phyloP scores from a whole-genome alignment of 1,140 invertebrate genomes.

The Drosophila erecta region DNA sequence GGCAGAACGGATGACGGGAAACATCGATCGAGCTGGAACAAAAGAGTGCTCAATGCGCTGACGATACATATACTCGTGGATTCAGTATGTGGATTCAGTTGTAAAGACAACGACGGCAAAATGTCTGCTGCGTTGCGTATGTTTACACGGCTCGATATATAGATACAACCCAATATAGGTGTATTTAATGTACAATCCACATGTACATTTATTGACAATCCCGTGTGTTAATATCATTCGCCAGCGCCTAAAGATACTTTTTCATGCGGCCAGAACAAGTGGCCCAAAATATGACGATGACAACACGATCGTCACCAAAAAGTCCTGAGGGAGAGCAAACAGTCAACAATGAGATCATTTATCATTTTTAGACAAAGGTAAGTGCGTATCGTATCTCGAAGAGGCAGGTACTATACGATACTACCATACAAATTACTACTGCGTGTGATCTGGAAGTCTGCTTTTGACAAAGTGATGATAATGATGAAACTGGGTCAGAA shows the following conservation, averaged over 20 bases:
- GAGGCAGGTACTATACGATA: constrained; percentile 27
- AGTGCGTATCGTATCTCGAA: constrained; percentile 28
- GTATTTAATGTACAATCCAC: constrained; percentile 72
- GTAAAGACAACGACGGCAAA: constrained; percentile 66
- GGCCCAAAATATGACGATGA: constrained; percentile 25
- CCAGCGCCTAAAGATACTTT: constrained; percentile 43
- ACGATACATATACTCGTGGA: constrained; percentile 11
- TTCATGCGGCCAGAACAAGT: constrained; percentile 43
- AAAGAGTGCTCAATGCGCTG: constrained; percentile 57
- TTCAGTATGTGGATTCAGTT: constrained; percentile 70
- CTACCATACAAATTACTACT: not conserved
- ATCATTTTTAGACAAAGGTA: constrained; percentile 33
- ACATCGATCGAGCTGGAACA: constrained; percentile 66
- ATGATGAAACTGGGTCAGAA: constrained; percentile 54
- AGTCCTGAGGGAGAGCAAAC: constrained; percentile 39
- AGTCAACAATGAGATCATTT: constrained; percentile 40
- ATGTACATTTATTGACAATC: constrained; percentile 67
- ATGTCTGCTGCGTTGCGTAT: constrained; percentile 60
- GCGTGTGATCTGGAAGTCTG: constrained; percentile 14
- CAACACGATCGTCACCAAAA: constrained; percentile 25
- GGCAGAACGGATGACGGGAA: constrained; percentile 52
- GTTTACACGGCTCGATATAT: constrained; percentile 39
- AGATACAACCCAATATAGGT: constrained; percentile 24
- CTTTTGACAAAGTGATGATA: constrained; percentile 55
- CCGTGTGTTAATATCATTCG: constrained; percentile 48